Percentiles rank a stretch among this genome's conserved stretches.
phyloP scores from a whole-genome alignment of 2,888 invertebrate species.

The Andrena praecox region DNA sequence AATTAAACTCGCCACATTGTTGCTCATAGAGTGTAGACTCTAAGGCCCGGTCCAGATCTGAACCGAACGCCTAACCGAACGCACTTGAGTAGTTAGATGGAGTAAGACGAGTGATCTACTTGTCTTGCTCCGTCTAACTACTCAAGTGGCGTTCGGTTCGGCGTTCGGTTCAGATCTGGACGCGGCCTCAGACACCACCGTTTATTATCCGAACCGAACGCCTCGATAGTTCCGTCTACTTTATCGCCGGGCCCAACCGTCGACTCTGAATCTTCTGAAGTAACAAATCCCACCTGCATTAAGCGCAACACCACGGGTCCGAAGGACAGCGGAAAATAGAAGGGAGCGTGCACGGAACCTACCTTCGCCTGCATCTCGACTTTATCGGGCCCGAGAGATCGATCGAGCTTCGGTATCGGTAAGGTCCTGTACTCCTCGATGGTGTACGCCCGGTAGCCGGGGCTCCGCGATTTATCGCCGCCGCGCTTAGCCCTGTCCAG shows the following conservation, averaged over 20 bases:
- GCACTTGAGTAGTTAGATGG: no score
- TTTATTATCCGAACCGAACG: no score
- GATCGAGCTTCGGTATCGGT: slow-evolving; percentile 73
- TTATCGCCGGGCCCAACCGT: no score
- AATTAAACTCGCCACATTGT: not conserved
- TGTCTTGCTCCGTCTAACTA: no score
- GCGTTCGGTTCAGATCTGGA: no score
- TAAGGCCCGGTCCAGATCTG: no score
- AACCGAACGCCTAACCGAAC: no score
- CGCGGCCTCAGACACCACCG: no score
- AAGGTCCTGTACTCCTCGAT: slow-evolving; percentile 75
- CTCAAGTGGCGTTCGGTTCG: no score
- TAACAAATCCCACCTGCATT: not conserved
- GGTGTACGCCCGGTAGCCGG: slow-evolving; percentile 73
- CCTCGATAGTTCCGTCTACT: no score
- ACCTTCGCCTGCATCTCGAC: slow-evolving; percentile 75
- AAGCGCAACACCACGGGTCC: not conserved
- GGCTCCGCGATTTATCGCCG: slow-evolving; percentile 56
- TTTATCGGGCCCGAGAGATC: slow-evolving; percentile 77
- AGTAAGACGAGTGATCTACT: no score
- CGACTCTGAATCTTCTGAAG: not conserved
- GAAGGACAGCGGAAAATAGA: not conserved
- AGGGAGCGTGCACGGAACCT: slow-evolving; percentile 25
- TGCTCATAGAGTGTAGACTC: no score
- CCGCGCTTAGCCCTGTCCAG: slow-evolving; percentile 31